A percentile compares a stretch with the other conserved stretches of the same genome.
phyloP scores from a whole-genome alignment of 2,113 vertebrate genomes.

The Barnardius zonarius region DNA sequence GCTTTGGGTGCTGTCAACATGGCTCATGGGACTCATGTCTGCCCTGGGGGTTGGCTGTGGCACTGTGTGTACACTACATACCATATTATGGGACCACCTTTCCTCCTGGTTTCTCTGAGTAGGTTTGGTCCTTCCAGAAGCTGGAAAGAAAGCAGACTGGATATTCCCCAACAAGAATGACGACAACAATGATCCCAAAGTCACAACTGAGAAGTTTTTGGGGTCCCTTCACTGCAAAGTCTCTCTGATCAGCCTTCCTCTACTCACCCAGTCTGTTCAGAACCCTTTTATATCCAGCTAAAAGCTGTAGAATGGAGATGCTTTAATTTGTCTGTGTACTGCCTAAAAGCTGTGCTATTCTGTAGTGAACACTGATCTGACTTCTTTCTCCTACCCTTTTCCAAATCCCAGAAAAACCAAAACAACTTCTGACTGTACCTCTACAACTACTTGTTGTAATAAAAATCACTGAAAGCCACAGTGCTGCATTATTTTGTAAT shows the following conservation, averaged over 20 bases:
- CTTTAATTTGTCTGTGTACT: neutral
- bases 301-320: neutral
- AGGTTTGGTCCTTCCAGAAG: neutral
- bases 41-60: neutral
- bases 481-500: neutral
- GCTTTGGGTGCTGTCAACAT: neutral
- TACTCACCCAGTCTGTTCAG: neutral
- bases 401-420: neutral
- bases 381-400: neutral
- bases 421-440: neutral
- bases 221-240: neutral
- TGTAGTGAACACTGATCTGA: neutral
- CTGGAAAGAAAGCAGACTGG: neutral
- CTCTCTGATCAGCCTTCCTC: neutral
- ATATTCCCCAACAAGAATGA: neutral
- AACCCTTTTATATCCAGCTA: neutral
- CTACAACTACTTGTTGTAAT: neutral
- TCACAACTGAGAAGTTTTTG: neutral
- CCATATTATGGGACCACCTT: rapidly evolving
- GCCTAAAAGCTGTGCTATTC: neutral
- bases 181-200: neutral
- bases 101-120: neutral
- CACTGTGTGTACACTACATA: rapidly evolving
- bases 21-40: rapidly evolving
- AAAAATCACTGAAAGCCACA: neutral